A percentile compares a stretch with the other conserved stretches of the same genome.
These are phyloP conservation scores for Apoda limacodes DNA, from an alignment of 2,888 invertebrate genomes.

Conservation along the genomic window DNA sequence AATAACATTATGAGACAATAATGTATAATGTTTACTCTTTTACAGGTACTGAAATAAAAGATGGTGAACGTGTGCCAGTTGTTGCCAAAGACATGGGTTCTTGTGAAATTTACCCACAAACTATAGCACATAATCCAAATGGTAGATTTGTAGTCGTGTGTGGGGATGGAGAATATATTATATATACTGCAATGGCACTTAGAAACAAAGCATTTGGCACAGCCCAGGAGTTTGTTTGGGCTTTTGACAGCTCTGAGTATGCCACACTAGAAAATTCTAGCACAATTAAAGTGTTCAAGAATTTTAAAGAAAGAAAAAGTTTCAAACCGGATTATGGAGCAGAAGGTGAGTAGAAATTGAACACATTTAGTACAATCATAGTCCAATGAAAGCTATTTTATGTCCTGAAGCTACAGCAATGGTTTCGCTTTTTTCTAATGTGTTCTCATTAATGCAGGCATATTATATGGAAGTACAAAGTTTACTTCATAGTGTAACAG, in stretches of 20 bases:
- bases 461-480: background rate
- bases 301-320: constrained; percentile 96
- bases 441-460: background rate
- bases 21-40: constrained; percentile 4
- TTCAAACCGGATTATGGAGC: constrained; percentile 98
- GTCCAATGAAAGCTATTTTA: background rate
- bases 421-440: background rate
- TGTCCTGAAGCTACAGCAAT: too few relatives aligned
- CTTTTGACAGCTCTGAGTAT: constrained; percentile 93
- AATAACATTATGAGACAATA: constrained; percentile 1
- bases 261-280: constrained; percentile 91
- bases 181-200: constrained; percentile 99
- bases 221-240: constrained; percentile 99
- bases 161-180: constrained; percentile 99
- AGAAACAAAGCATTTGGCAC: constrained; percentile 99
- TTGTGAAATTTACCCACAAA: constrained; percentile 99
- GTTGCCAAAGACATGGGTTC: constrained; percentile 99
- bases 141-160: constrained; percentile 94
- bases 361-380: background rate
- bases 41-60: constrained; percentile 78
- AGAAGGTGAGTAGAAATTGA: constrained; percentile 76
- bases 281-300: constrained; percentile 94
- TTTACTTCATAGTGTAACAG: background rate
- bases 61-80: constrained; percentile 93
- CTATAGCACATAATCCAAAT: constrained; percentile 98